Evolutionary conservation across 2,797 vertebrate species (phyloP).

Genomic region (Telmatherina bonti): DNA sequence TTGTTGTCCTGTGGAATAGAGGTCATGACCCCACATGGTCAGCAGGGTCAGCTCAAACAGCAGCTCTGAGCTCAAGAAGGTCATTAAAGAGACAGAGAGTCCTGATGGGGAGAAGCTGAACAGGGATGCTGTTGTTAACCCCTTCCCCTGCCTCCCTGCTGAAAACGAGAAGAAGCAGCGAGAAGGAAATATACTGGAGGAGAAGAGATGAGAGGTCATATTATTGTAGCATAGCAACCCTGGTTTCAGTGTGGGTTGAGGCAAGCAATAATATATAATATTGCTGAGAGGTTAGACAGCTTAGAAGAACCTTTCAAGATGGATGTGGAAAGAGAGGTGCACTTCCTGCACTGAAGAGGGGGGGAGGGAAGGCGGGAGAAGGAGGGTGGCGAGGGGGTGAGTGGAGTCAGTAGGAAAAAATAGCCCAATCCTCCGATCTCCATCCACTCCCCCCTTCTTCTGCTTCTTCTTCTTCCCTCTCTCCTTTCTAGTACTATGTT

Average conservation of each 20-base stretch:
- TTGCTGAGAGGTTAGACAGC: slow-evolving; percentile 81
- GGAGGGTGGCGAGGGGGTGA: slow-evolving; percentile 66
- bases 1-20: slow-evolving; percentile 76
- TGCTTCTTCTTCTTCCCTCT: slow-evolving; percentile 33
- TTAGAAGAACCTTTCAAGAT: slow-evolving; percentile 82
- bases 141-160: slow-evolving; percentile 69
- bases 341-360: slow-evolving; percentile 70
- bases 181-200: slow-evolving; percentile 71
- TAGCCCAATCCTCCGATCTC: slow-evolving; percentile 69
- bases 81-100: slow-evolving; percentile 72
- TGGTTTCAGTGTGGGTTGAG: slow-evolving; percentile 82
- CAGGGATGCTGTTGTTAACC: slow-evolving; percentile 74
- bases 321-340: slow-evolving; percentile 80
- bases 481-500: slow-evolving; percentile 37
- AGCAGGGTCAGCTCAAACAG: slow-evolving; percentile 76
- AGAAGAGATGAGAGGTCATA: slow-evolving; percentile 79
- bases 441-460: slow-evolving; percentile 52
- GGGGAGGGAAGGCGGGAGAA: slow-evolving; percentile 69
- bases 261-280: slow-evolving; percentile 82
- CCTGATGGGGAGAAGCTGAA: slow-evolving; percentile 55
- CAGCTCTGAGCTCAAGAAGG: slow-evolving; percentile 66
- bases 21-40: slow-evolving; percentile 74
- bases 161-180: slow-evolving; percentile 54
- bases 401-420: slow-evolving; percentile 67
- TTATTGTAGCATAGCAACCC: slow-evolving; percentile 83